These are phyloP conservation scores for Hypocryptadius cinnamomeus DNA, from an alignment of 2,113 vertebrate genomes.

Conservation along the genomic window DNA sequence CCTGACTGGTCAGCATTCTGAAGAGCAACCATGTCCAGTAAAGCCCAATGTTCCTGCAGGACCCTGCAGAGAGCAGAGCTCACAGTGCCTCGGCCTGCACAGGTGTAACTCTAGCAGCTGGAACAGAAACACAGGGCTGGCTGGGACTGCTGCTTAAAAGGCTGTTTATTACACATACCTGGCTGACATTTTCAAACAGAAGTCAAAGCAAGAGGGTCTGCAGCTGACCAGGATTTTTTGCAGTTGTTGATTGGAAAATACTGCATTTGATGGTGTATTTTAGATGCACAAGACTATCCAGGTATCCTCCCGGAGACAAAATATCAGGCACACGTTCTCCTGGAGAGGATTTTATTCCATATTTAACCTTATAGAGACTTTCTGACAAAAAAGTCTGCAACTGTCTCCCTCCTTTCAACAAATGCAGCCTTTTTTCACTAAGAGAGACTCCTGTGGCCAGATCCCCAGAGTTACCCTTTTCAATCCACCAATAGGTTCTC, in stretches of 20 bases:
- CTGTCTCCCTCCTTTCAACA: not conserved
- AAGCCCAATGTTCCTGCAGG: accelerated
- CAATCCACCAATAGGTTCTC: not conserved
- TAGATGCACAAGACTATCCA: not conserved
- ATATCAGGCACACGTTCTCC: not conserved
- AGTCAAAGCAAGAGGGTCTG: not conserved
- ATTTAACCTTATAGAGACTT: not conserved
- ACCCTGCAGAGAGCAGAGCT: not conserved
- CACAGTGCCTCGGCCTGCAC: not conserved
- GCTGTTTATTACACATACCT: not conserved
- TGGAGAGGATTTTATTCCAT: not conserved
- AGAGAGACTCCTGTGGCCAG: not conserved
- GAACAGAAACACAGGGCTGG: not conserved
- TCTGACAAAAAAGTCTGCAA: not conserved
- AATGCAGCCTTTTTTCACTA: not conserved
- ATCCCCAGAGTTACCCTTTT: not conserved
- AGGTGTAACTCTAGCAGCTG: not conserved
- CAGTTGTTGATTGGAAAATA: not conserved
- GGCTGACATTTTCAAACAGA: not conserved
- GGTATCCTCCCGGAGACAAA: not conserved
- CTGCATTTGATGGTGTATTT: not conserved
- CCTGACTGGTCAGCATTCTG: not conserved
- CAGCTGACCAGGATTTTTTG: not conserved
- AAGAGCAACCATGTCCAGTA: accelerated
- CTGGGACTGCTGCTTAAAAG: not conserved